Percentiles rank a stretch among this genome's conserved stretches.
Conservation (phyloP, 2,113 vertebrate species). For the Rousettus leschenaultii region DNA sequence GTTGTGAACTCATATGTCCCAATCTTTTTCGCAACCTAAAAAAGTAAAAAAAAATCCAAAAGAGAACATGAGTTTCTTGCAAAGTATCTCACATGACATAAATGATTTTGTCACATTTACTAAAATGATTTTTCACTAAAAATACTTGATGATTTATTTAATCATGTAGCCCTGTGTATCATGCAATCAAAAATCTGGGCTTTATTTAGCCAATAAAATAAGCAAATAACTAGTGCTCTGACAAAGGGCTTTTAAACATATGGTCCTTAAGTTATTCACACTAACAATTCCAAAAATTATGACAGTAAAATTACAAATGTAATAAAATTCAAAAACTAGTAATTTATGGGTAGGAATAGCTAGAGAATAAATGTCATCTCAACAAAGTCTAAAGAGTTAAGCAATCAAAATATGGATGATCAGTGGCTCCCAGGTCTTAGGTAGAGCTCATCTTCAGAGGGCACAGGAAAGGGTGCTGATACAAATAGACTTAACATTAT, state of each 20-base stretch:
- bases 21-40: neutral
- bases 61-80: neutral
- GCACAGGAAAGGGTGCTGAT: neutral
- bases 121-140: neutral
- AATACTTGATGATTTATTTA: slow-evolving; percentile 17
- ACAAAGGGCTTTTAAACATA: slow-evolving; percentile 27
- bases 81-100: slow-evolving; percentile 13
- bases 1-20: neutral
- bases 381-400: neutral
- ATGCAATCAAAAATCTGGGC: neutral
- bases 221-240: neutral
- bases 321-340: neutral
- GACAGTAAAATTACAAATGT: neutral
- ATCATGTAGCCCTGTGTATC: neutral
- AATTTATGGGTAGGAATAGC: neutral
- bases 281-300: slow-evolving; percentile 54
- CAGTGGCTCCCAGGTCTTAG: neutral
- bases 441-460: neutral
- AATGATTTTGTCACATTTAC: neutral
- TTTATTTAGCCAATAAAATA: slow-evolving; percentile 18
- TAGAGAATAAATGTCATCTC: neutral
- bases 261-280: slow-evolving; percentile 7
- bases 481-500: neutral
- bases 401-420: neutral
- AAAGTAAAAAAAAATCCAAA: neutral